A percentile compares a stretch with the other conserved stretches of the same genome.
phyloP scores from a whole-genome alignment of 2,113 vertebrate species.

The Myiozetetes cayanensis region DNA sequence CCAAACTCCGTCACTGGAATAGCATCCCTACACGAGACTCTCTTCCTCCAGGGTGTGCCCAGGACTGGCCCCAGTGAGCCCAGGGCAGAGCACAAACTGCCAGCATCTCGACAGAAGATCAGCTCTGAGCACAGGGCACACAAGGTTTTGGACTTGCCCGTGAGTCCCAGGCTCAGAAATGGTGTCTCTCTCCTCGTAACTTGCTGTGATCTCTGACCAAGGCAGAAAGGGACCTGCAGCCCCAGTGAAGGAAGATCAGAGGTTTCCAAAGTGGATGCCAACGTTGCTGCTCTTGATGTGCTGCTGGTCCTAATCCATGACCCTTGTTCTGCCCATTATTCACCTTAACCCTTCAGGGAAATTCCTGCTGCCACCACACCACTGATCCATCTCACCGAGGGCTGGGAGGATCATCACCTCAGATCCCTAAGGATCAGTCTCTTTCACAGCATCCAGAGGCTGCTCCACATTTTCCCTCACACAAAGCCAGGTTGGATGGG shows the following conservation, averaged over 20 bases:
- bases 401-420: background rate
- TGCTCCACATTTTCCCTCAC: background rate
- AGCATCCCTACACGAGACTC: background rate
- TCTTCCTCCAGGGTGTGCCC: background rate
- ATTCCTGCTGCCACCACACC: background rate
- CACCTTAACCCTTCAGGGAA: background rate
- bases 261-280: background rate
- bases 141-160: background rate
- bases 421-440: background rate
- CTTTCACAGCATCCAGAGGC: background rate
- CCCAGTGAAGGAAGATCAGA: background rate
- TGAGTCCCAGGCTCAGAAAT: background rate
- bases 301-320: background rate
- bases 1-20: background rate
- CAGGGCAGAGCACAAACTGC: background rate
- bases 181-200: background rate
- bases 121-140: background rate
- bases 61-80: background rate
- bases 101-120: fast-evolving
- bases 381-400: fast-evolving
- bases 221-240: background rate
- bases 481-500: background rate
- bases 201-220: background rate
- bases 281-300: background rate
- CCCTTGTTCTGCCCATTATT: background rate